Evolutionary conservation across 2,797 vertebrate genomes (phyloP), one percentile per base, ranked within the genome.

Genomic region (Lagorchestes hirsutus): DNA sequence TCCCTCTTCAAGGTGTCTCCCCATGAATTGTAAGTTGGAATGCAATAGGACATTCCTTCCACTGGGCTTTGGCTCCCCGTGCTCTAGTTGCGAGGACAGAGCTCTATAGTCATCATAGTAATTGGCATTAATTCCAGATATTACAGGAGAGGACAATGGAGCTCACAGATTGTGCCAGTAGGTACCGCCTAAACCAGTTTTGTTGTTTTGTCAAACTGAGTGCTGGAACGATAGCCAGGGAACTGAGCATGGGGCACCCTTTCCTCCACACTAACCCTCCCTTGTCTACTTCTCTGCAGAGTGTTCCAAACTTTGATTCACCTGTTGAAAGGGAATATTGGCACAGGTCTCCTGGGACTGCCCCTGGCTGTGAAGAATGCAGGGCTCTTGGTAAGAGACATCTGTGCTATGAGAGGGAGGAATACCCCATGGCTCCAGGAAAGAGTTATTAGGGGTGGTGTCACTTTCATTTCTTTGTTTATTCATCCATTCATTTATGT

Each of bases 291-390:
- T 46, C 54, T 4, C 62, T 62, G 14, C 98, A 99, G 99, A 28
- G 99, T 99, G 98, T 98, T 99, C 95, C 99, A 99, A 98, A 99
- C 99, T n/a, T 98, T 99, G 93, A 99, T 99, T 98, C 99, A 99
- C 98, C 98, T 99, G 91, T 97, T 99, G 97, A 99, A 99, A 97
- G 99, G 99, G 87, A 99, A 99, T 97, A 99, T 99, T 0, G 99
- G 99, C 27, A 99, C 99, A 0, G 99, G 99, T 34, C 99, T 99
- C 94, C 99, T 99, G 96, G 99, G 99, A 5, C 98, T 99, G 96
- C 99, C 99, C 0, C 98, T 99, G 98, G 99, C 99, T 0, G 99
- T 99, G 59, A 99, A 99, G 98, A 99, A 99, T 1, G 99, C 99
- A 0, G 99, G 99, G 54, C 98, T 99, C 97, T 98, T 99, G 99